Conservation (phyloP, 2,888 invertebrate genomes). For the Gortyna flavago region DNA sequence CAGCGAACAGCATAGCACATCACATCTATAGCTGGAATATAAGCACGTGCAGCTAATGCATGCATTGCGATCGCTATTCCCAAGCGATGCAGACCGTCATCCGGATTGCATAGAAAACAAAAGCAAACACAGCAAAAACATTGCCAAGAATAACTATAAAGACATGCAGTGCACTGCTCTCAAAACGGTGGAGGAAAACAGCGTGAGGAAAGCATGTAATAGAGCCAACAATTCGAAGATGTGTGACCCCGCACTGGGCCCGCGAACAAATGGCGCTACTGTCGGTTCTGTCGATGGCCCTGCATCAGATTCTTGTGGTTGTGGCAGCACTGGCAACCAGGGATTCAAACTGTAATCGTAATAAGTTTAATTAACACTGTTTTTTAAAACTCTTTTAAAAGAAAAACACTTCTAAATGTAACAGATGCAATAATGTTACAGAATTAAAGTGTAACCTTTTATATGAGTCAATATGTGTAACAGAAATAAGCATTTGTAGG, state of each 20-base stretch:
- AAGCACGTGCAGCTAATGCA: slow-evolving; percentile 31
- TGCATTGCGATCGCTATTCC: slow-evolving; percentile 50
- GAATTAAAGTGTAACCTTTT: too few species aligned
- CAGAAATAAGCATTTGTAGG: too few species aligned
- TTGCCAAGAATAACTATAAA: slow-evolving; percentile 32
- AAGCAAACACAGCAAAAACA: slow-evolving; percentile 51
- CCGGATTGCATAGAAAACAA: slow-evolving; percentile 65
- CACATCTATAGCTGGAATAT: slow-evolving; percentile 19
- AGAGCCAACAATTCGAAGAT: background rate
- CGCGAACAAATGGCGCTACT: background rate
- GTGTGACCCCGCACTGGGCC: background rate
- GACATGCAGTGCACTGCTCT: background rate
- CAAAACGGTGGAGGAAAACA: background rate
- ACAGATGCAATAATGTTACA: too few species aligned
- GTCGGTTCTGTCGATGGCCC: too few species aligned
- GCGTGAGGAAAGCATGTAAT: background rate
- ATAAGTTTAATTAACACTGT: too few species aligned
- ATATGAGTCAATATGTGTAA: too few species aligned
- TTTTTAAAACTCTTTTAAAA: too few species aligned
- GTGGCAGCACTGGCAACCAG: too few species aligned
- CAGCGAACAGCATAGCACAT: background rate
- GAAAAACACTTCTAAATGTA: too few species aligned
- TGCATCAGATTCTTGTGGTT: too few species aligned
- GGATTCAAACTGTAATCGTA: too few species aligned
- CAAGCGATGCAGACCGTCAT: slow-evolving; percentile 48